These are phyloP conservation scores for Oophaga pumilio DNA, from an alignment of 2,113 vertebrate species.

Conservation along the genomic window DNA sequence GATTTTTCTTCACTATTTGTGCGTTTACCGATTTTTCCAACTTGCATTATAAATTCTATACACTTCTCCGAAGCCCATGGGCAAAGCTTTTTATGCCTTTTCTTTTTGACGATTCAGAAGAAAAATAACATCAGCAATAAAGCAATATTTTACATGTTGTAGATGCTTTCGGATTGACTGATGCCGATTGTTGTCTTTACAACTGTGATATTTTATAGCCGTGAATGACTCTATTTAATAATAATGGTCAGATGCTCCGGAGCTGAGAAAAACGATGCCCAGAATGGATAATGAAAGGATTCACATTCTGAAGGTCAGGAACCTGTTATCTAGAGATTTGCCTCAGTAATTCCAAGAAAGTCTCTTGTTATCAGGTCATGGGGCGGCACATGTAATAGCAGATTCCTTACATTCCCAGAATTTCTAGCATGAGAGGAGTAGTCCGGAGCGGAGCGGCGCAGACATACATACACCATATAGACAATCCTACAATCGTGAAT, in stretches of 20 bases:
- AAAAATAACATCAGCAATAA: no score
- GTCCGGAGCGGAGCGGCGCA: not conserved
- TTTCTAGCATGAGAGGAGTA: constrained; percentile 40
- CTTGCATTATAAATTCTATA: no score
- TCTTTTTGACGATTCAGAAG: no score
- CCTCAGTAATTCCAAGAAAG: constrained; percentile 37
- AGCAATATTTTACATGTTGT: no score
- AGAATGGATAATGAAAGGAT: constrained; percentile 15
- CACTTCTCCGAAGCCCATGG: no score
- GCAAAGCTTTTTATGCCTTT: no score
- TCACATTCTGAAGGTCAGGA: constrained; percentile 11
- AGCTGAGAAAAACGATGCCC: constrained; percentile 1
- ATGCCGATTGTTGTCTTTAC: not conserved
- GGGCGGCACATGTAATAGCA: constrained; percentile 20
- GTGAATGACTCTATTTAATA: not conserved
- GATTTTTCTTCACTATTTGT: no score
- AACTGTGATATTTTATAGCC: not conserved
- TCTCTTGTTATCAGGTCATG: constrained; percentile 52
- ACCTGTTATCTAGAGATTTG: constrained; percentile 35
- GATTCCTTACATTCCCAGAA: constrained; percentile 13
- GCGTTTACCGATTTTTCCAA: no score
- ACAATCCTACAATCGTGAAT: not conserved
- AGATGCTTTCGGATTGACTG: no score
- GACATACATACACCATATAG: not conserved
- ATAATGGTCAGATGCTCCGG: not conserved